Base-by-base conservation (phyloP, 2,888 invertebrate genomes). In the Dusona sp. region DNA sequence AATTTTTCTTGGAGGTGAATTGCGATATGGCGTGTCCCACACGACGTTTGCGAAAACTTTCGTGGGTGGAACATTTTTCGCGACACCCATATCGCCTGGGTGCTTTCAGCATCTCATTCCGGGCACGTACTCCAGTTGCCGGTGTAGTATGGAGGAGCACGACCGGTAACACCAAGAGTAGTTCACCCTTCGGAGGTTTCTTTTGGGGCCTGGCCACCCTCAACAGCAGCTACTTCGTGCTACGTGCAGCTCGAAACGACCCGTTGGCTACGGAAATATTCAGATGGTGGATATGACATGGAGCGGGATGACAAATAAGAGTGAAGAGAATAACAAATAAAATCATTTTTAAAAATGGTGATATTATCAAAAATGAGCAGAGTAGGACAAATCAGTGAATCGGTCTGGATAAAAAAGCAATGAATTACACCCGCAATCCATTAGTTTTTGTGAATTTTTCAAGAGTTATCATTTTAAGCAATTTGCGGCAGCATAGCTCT, bases 31-130 rank as follows among this genome's bases (percentile, higher is more conserved):
- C 42, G 57, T 72, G 70, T 72, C 65, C 68, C 72, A 77, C 57
- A 77, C 45, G 29, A 83, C 78, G 81, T 85, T 85, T 85, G 83
- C 38, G 74, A 79, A 85, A 79, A 85, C 64, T 79, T 85, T 83
- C 42, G 83, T 68, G 74, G 78, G 64, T 74, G 57, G 65, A 82
- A 79, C 68, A 64, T 83, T 85, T 74, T 79, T 75, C 51, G 68
- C 74, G 68, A 79, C 83, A 73, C 73, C 73, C 73, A 80, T 80
- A 83, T 74, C 82, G 79, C 70, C 45, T 78, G 48, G n/a, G 64
- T 42, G 42, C 29, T 67, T 67, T 65, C 68, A 67, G 48, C 68
- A 61, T 83, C 67, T 79, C 64, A 83, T 85, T 83, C 85, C 8
- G 48, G 83, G 75, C 83, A 85, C 85, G 85, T 85, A 83, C 67